Conservation (phyloP, 2,113 vertebrate species). For the Balaeniceps rex region DNA sequence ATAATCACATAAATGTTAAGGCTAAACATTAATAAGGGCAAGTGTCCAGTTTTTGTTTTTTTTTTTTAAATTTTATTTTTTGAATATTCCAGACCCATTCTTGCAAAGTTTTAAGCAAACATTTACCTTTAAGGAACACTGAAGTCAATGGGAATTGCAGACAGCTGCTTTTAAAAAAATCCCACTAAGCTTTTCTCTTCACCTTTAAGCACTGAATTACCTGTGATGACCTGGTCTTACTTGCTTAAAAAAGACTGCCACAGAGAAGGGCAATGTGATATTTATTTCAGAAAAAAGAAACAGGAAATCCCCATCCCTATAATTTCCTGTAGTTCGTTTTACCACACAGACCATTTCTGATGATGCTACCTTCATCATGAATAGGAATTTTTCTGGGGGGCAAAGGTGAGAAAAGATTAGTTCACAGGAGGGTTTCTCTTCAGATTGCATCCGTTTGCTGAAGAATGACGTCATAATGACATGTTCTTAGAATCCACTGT, state of each 20-base stretch:
- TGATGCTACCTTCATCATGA: background rate
- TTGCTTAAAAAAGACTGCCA: background rate
- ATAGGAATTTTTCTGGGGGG: background rate
- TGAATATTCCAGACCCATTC: background rate
- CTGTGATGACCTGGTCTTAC: background rate
- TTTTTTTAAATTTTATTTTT: background rate
- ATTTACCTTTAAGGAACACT: background rate
- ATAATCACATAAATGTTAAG: background rate
- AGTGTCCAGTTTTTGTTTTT: background rate
- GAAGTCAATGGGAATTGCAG: background rate
- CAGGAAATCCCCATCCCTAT: background rate
- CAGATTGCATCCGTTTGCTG: background rate
- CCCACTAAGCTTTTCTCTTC: background rate
- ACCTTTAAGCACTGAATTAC: background rate
- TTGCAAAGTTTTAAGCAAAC: background rate
- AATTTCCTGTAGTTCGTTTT: background rate
- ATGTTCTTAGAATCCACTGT: background rate
- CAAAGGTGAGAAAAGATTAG: background rate
- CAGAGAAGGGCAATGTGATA: background rate
- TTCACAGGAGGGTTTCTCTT: background rate
- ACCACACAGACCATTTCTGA: background rate
- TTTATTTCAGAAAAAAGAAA: background rate
- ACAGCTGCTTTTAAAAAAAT: background rate
- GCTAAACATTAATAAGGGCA: background rate
- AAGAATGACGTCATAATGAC: background rate